These are phyloP conservation scores for Mamestra configurata DNA, from an alignment of 1,140 invertebrate species.

Conservation along the genomic window DNA sequence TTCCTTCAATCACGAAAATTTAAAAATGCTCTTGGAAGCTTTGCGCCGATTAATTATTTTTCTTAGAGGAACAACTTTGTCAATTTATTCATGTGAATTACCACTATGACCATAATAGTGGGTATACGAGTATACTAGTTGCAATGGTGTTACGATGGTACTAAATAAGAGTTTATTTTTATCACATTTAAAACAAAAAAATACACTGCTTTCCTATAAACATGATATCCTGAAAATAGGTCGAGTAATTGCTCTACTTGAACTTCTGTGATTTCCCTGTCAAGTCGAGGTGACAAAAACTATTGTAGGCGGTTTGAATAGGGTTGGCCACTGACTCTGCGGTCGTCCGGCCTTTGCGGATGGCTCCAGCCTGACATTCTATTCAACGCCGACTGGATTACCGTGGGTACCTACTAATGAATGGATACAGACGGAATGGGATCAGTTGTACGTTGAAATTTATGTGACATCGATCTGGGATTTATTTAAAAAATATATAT, in stretches of 20 bases:
- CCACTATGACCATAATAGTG: too few species aligned
- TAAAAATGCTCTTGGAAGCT: too few species aligned
- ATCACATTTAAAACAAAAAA: too few species aligned
- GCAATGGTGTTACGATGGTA: too few species aligned
- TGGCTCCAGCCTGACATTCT: conserved; percentile 44
- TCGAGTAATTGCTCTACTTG: not conserved
- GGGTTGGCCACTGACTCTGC: conserved; percentile 61
- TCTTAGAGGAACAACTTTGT: too few species aligned
- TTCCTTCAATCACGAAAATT: too few species aligned
- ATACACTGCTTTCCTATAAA: too few species aligned
- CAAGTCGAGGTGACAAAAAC: conserved; percentile 71
- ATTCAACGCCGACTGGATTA: conserved; percentile 44
- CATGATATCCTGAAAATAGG: too few species aligned
- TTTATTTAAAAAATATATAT: not conserved
- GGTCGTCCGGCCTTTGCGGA: conserved; percentile 72
- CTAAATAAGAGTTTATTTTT: too few species aligned
- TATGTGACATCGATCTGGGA: conserved; percentile 1
- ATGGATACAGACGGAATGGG: conserved; percentile 3
- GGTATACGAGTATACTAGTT: too few species aligned
- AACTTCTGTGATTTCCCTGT: conserved; percentile 8
- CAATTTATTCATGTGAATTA: too few species aligned
- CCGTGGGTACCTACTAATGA: conserved; percentile 39
- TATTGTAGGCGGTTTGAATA: conserved; percentile 75
- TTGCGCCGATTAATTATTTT: too few species aligned
- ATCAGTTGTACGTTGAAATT: not conserved